Evolutionary conservation across 2,113 vertebrate species (phyloP), one percentile per base, ranked within the genome.

Genomic region (Oncorhynchus kisutch): DNA sequence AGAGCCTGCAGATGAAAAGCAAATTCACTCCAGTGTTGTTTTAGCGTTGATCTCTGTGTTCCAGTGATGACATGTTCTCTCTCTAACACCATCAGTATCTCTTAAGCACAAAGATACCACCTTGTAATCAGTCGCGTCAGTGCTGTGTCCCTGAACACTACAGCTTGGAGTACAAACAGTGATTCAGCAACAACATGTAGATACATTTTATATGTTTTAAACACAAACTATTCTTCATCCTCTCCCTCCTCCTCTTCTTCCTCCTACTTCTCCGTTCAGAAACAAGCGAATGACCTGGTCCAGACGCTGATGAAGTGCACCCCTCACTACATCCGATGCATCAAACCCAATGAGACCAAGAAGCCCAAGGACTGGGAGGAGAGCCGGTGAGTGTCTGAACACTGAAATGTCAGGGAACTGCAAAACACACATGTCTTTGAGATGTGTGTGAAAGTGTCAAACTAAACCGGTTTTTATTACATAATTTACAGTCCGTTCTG

Each of bases 311-410:
- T 99, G 97, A 99, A 98, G 82, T 99, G 98, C 5, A 99, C 97
- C 0, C 98, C 98, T 0, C 98, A 99, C 84, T 99, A 99, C 85
- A 99, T 99, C 85, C 97, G 97, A 78, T 99, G 98, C 88, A 99
- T 99, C 93, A 99, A 99, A 85, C 98, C 97, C 0, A 99, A 99
- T 0, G 98, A 99, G 85, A 99, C 98, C 20, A 99, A 99, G 92
- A 98, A 96, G 85, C 91, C 97, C 78, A 93, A 86, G 73, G 98
- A 99, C 92, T 99, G 98, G 98, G 98, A 99, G 74, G 98, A 99
- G 82, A 96, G 96, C 88, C 96, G 97, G 98, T 99, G 86, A 91
- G 90, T 48, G 1, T n/a, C 24, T 66, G 11, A 4, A 66, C 25
- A 66, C 22, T 27, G 25, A 22, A 66, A 66, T 54, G 51, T 18